Evolutionary conservation across 2,888 invertebrate genomes (phyloP), one percentile per base, ranked within the genome.

Genomic region (Hemistola chrysoprasaria): DNA sequence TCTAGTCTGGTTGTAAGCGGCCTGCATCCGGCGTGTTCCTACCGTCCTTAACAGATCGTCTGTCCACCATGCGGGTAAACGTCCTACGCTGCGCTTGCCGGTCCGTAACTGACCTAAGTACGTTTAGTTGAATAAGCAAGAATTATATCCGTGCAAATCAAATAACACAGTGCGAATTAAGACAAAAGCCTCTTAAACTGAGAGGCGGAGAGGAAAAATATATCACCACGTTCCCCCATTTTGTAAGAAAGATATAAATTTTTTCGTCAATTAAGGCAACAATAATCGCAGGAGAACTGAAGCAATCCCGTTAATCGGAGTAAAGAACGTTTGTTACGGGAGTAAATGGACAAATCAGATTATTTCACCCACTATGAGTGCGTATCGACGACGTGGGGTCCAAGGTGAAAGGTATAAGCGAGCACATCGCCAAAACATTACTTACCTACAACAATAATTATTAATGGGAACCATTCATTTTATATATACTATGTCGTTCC

Each of bases 341-440:
- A 77, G 84, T 78, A 84, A 88, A 87, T 86, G 87, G 87, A 86
- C 86, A 85, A 87, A 88, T 87, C 87, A 79, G 87, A 88, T 88
- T 88, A 86, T 84, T 88, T 85, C 78, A 78, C 81, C 83, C 85
- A 78, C 83, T 85, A 85, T 82, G 83, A 85, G 79, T 72, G 74
- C 67, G 66, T 78, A 86, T 78, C 78, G 69, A 65, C 62, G 58
- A 55, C 57, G 47, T 48, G 27, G 22, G 53, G 54, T 24, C 5
- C 53, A 66, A 71, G 47, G 9, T n/a, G 53, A 0, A 38, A 50
- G 62, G 43, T 40, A 24, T 3, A 42, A 11, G 33, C 22, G 34
- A 38, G 21, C 27, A 44, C 11, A 40, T 41, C 24, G 7, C 11
- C 22, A 21, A 6, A n/a, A 25, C 8, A 16, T 8, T 35, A n/a